Base-by-base conservation (phyloP, 2,797 vertebrate genomes). In the Melanogrammus aeglefinus region DNA sequence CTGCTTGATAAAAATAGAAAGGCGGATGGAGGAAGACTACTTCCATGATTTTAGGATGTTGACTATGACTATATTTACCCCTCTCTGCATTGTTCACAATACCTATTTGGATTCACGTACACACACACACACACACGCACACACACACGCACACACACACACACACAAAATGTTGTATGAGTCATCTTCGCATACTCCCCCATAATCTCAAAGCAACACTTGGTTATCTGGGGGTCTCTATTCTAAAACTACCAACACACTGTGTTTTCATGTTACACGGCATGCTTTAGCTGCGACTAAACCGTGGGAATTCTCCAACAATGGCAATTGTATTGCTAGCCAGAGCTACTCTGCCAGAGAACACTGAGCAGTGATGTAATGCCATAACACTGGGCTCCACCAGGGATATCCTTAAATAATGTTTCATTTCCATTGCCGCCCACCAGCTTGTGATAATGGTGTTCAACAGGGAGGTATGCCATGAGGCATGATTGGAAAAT, bases 1-100 rank as follows among this genome's bases (percentile, higher is more conserved):
- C 76, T 75, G 71, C 74, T 10, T 12, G 63, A 27, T 69, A 74
- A 73, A 82, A 89, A 90, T 33, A 82, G 77, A 91, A 91, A 87
- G 89, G 87, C n/a, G 57, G 79, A 69, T 57, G 6, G 77, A 80
- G 79, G 82, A 72, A 81, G 88, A 81, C 63, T 7, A 36, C 2
- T 35, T 79, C 80, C 88, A 91, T 91, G 89, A 89, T 69, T 90
- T 89, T 88, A 88, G 91, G 89, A 88, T 92, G 85, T 86, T 74
- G 80, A 72, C 10, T 9, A 33, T 33, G 31, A 33, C 87, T 92
- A 91, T 90, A 82, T 91, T 89, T 92, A 92, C 90, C 31, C 39
- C 36, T 1, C 63, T 9, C 63, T 69, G 24, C 75, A 74, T 78
- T 77, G 78, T 79, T 79, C 66, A 29, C 29, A 36, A 70, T 31